These are phyloP conservation scores for Chaunax sp. DNA, from an alignment of 2,797 vertebrate genomes.

Conservation along the genomic window DNA sequence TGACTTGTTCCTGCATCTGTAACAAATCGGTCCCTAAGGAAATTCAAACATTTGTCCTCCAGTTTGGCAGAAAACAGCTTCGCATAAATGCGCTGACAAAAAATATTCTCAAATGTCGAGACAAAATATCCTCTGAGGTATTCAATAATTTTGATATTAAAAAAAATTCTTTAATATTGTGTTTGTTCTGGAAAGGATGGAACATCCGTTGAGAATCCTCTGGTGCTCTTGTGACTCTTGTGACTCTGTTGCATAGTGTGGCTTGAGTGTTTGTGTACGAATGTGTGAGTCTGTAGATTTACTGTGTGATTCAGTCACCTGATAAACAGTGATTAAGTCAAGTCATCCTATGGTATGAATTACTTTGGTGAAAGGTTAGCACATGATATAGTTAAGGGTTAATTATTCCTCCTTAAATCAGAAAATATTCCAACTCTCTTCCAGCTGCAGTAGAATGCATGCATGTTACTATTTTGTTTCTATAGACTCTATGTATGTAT, in stretches of 20 bases:
- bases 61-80: not conserved
- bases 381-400: not conserved
- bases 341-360: conserved; percentile 38
- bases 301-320: conserved; percentile 50
- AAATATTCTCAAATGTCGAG: not conserved
- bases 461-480: not conserved
- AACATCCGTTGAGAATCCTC: too few relatives aligned
- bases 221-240: conserved; percentile 2
- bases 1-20: not conserved
- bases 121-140: not conserved
- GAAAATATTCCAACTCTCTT: conserved; percentile 6
- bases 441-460: not conserved
- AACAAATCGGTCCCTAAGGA: not conserved
- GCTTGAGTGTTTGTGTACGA: conserved; percentile 53
- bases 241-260: conserved; percentile 35
- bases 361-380: conserved; percentile 15
- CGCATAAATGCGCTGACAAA: not conserved
- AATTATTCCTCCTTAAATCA: conserved; percentile 10
- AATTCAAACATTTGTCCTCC: not conserved
- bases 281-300: conserved; percentile 59
- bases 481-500: not conserved
- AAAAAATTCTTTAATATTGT: not conserved
- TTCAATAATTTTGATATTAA: conserved; percentile 11
- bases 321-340: conserved; percentile 47
- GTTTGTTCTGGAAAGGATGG: not conserved